Percentiles rank a stretch among this genome's conserved stretches.
phyloP scores from a whole-genome alignment of 2,888 invertebrate species.

The Hirudinaria manillensis region DNA sequence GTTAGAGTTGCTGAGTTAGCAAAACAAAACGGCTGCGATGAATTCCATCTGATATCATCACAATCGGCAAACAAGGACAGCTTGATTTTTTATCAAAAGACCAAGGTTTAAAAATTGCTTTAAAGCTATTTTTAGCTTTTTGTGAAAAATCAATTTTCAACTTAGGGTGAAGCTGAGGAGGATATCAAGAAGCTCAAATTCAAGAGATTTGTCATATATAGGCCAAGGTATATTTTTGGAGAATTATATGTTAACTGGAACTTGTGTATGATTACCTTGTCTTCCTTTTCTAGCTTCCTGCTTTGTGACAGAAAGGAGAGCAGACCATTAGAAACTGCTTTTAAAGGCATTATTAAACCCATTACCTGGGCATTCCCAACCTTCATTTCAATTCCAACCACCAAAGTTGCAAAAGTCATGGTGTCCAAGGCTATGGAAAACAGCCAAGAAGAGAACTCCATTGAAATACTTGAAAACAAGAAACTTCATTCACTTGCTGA shows the following conservation, averaged over 20 bases:
- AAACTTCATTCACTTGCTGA: slow-evolving; percentile 45
- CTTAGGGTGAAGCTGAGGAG: slow-evolving; percentile 53
- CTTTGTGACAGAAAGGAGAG: slow-evolving; percentile 48
- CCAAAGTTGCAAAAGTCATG: slow-evolving; percentile 48
- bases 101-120: slow-evolving; percentile 51
- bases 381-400: slow-evolving; percentile 47
- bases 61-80: slow-evolving; percentile 56
- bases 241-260: not conserved
- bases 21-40: slow-evolving; percentile 54
- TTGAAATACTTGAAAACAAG: slow-evolving; percentile 48
- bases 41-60: slow-evolving; percentile 56
- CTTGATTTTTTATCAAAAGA: slow-evolving; percentile 54
- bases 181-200: slow-evolving; percentile 50
- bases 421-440: slow-evolving; percentile 41
- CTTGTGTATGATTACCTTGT: not conserved
- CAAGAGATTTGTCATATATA: slow-evolving; percentile 38
- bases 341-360: slow-evolving; percentile 46
- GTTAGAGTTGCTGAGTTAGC: slow-evolving; percentile 55
- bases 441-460: slow-evolving; percentile 24
- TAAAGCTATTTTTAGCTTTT: not conserved
- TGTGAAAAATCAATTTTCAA: not conserved
- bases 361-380: slow-evolving; percentile 48
- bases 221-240: not conserved
- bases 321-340: slow-evolving; percentile 45
- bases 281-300: slow-evolving; percentile 44